Evolutionary conservation across 2,797 vertebrate species (phyloP), one percentile per base, ranked within the genome.

Genomic region (Peromyscus nudipes): DNA sequence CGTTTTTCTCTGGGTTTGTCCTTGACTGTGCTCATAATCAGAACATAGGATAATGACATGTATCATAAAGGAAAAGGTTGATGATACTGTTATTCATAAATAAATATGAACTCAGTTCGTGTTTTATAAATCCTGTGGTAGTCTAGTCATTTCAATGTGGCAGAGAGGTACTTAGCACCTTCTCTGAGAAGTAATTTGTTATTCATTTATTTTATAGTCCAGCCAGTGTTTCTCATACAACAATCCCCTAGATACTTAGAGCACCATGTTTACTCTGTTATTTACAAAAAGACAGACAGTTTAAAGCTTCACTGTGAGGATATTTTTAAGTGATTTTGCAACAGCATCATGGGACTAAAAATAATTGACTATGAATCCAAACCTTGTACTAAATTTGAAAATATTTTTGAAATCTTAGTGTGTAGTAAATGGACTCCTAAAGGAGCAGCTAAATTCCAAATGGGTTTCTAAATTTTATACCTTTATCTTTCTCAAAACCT

Each of bases 401-500:
- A 23, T 25, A 93, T 43, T 96, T 94, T 55, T 75, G 69, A 65
- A 27, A 86, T 43, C 21, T 14, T 19, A 1, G 60, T n/a, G 13
- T 73, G 62, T 94, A 1, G 12, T 83, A 62, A 86, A 52, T n/a
- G 43, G 23, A 96, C 82, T 52, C 46, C 29, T 14, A 60, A 77
- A 3, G 79, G 65, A 25, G 64, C 1, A 83, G 12, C n/a, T 49
- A 57, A 80, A 89, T 80, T 88, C 6, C 11, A 69, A 76, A 1
- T 65, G 12, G 2, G 37, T 85, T 62, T 46, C 19, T 89, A 52
- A 64, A 23, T 1, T 96, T 82, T 84, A 16, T n/a, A 79, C 80
- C 12, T 93, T 94, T 13, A 60, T 49, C 79, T 52, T 89, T 95
- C 82, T 88, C n/a, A 80, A 83, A 84, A 69, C 87, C 10, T 0